A percentile compares a stretch with the other conserved stretches of the same genome.
These are phyloP conservation scores for Gymnoscopelus braueri DNA, from an alignment of 2,797 vertebrate species.

Conservation along the genomic window DNA sequence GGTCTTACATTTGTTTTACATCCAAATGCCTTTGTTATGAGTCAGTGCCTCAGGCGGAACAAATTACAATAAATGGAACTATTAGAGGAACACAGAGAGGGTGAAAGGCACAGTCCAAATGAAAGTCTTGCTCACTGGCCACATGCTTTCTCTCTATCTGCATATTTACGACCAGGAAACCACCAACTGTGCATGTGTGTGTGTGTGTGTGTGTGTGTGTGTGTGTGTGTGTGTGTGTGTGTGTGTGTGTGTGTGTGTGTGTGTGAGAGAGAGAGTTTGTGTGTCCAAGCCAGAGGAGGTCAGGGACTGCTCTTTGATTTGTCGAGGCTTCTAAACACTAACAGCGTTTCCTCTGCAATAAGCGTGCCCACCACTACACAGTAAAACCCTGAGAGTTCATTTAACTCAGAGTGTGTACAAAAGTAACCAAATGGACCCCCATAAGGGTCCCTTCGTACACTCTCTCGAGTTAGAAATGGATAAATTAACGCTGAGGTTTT, in stretches of 20 bases:
- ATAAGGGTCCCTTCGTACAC: no score
- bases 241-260: conserved; percentile 1
- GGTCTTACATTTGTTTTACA: conserved; percentile 67
- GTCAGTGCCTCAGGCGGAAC: conserved; percentile 67
- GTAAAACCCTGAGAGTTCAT: no score
- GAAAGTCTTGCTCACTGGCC: conserved; percentile 55
- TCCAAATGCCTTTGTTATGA: conserved; percentile 66
- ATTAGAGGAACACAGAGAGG: conserved; percentile 67
- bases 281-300: conserved; percentile 48
- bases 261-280: conserved; percentile 1
- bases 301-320: conserved; percentile 62
- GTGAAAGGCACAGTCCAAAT: conserved; percentile 70
- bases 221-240: conserved; percentile 26
- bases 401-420: no score
- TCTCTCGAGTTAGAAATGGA: no score
- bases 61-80: conserved; percentile 74
- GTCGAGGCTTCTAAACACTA: conserved; percentile 54
- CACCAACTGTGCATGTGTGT: conserved; percentile 14
- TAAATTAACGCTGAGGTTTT: no score
- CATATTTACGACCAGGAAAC: conserved; percentile 64
- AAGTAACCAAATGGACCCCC: no score
- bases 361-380: conserved; percentile 24
- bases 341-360: conserved; percentile 49
- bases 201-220: conserved; percentile 17
- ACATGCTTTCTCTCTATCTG: conserved; percentile 54